phyloP scores from a whole-genome alignment of 2,888 invertebrate species.

The Bembecia ichneumoniformis region DNA sequence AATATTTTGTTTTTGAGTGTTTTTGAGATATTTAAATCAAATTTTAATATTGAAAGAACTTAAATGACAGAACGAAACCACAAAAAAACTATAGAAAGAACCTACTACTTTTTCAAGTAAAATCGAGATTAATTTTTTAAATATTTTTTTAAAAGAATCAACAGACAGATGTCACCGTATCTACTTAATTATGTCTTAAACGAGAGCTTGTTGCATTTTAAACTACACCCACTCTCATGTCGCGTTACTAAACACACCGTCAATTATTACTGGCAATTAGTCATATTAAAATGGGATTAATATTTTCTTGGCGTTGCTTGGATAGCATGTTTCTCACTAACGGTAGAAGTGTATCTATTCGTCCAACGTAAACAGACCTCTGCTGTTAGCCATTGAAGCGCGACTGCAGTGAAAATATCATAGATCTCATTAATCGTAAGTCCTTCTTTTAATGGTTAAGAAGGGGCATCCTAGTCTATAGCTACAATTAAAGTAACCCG shows the following conservation, averaged over 20 bases:
- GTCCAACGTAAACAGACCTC: neutral
- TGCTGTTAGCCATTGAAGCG: neutral
- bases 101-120: too few relatives aligned
- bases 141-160: conserved; percentile 2
- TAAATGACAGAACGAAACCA: too few relatives aligned
- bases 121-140: too few relatives aligned
- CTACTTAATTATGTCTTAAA: conserved; percentile 1
- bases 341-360: neutral
- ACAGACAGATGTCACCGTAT: conserved; percentile 1
- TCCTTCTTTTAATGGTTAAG: conserved; percentile 17
- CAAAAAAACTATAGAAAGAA: too few relatives aligned
- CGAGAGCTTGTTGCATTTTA: conserved; percentile 6
- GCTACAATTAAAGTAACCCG: conserved; percentile 46
- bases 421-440: conserved; percentile 2
- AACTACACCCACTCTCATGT: conserved; percentile 4
- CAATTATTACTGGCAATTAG: conserved; percentile 43
- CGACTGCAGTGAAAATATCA: neutral
- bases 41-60: too few relatives aligned
- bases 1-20: too few relatives aligned
- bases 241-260: neutral
- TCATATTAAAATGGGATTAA: conserved; percentile 62
- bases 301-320: conserved; percentile 44
- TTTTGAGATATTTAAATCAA: too few relatives aligned
- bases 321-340: conserved; percentile 6
- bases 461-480: conserved; percentile 11